Evolutionary conservation across 2,888 invertebrate species (phyloP).

Genomic region (Cyclophora punctaria): DNA sequence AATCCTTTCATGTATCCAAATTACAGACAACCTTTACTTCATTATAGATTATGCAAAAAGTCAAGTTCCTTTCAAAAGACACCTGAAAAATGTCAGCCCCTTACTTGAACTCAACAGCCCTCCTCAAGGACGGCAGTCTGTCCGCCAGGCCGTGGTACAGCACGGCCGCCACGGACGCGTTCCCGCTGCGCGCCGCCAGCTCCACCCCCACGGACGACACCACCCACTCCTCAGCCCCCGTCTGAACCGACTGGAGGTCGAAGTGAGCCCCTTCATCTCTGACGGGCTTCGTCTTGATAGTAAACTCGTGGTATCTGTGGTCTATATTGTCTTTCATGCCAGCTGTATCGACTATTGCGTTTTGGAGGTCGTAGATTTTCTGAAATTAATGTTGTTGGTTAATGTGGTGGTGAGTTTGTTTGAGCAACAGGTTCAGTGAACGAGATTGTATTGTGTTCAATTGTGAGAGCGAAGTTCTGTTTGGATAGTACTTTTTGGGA

Average conservation of each 20-base stretch:
- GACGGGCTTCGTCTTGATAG: conserved; percentile 42
- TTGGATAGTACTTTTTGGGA: too few species aligned
- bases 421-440: not conserved
- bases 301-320: conserved; percentile 44
- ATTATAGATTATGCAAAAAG: too few species aligned
- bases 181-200: conserved; percentile 40
- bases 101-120: conserved; percentile 77
- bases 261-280: conserved; percentile 54
- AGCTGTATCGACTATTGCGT: conserved; percentile 49
- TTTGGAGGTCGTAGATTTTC: conserved; percentile 67
- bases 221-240: conserved; percentile 46
- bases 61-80: too few species aligned
- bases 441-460: not conserved
- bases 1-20: too few species aligned
- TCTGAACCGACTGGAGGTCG: conserved; percentile 31
- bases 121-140: conserved; percentile 77
- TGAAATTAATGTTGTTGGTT: conserved; percentile 20
- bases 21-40: too few species aligned
- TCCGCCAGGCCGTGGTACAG: conserved; percentile 78
- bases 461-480: too few species aligned
- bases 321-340: conserved; percentile 46
- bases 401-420: too few species aligned
- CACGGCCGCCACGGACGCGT: conserved; percentile 64
- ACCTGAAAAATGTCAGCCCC: conserved; percentile 24
- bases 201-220: conserved; percentile 54